Evolutionary conservation across 2,797 vertebrate genomes (phyloP).

Genomic region (Epinephelus coioides): DNA sequence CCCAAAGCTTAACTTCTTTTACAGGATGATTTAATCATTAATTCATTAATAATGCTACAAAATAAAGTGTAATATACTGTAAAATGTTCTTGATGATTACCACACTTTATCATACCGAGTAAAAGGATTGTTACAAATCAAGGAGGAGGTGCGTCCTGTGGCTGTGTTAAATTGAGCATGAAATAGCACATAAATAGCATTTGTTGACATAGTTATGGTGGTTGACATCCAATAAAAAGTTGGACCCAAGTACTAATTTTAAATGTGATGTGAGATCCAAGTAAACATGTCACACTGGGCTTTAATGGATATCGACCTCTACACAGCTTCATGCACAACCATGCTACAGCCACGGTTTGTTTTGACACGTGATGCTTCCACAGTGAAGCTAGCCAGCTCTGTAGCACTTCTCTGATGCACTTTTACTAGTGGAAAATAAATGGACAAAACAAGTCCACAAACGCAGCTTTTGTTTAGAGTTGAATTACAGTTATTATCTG

Average conservation of each 20-base stretch:
- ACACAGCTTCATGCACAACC: not conserved
- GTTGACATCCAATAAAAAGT: not conserved
- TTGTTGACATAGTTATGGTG: not conserved
- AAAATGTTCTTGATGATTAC: not conserved
- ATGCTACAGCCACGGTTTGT: conserved; percentile 66
- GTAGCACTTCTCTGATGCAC: not conserved
- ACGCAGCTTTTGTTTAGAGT: not conserved
- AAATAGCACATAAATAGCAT: not conserved
- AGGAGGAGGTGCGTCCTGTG: not conserved
- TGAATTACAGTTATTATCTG: fast-evolving
- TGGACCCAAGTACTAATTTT: not conserved
- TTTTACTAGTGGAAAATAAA: fast-evolving
- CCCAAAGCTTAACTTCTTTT: not conserved
- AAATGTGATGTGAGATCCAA: no score
- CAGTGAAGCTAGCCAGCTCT: not conserved
- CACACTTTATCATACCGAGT: not conserved
- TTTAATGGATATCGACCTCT: not conserved
- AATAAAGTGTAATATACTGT: not conserved
- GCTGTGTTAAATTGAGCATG: not conserved
- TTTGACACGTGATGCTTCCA: conserved; percentile 80
- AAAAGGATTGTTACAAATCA: not conserved
- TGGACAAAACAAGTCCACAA: fast-evolving
- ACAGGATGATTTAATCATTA: not conserved
- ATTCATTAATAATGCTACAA: not conserved
- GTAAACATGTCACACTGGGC: not conserved